Evolutionary conservation across 2,113 vertebrate species (phyloP).

Genomic region (Nanorana parkeri): DNA sequence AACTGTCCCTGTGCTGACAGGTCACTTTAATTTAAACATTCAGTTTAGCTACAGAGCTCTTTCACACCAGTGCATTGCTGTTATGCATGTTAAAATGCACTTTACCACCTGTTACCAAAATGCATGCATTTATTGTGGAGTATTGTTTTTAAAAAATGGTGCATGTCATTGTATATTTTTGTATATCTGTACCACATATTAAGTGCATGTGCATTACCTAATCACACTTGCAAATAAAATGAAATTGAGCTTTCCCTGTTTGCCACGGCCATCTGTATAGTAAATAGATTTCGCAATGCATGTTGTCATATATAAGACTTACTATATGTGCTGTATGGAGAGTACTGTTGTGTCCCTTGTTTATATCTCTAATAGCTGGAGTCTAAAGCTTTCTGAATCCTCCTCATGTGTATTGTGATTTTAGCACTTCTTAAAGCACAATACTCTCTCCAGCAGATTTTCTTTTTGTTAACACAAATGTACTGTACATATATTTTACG

Average conservation of each 20-base stretch:
- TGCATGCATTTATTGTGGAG: too few relatives aligned
- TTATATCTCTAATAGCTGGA: slow-evolving; percentile 22
- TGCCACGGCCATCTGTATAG: not conserved
- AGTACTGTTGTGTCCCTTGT: not conserved
- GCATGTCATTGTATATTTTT: too few relatives aligned
- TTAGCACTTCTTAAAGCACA: not conserved
- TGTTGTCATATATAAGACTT: not conserved
- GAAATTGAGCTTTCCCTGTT: not conserved
- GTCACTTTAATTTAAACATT: too few relatives aligned
- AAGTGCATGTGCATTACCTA: too few relatives aligned
- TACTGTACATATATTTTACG: not conserved
- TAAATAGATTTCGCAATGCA: not conserved
- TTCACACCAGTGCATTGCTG: too few relatives aligned
- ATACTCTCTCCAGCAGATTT: not conserved
- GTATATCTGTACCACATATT: too few relatives aligned
- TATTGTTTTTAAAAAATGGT: too few relatives aligned
- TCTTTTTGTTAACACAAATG: not conserved
- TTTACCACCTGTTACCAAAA: too few relatives aligned
- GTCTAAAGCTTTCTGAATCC: slow-evolving; percentile 6
- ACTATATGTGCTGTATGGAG: not conserved
- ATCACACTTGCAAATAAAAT: too few relatives aligned
- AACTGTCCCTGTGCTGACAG: too few relatives aligned
- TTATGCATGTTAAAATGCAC: too few relatives aligned
- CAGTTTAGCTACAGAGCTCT: too few relatives aligned
- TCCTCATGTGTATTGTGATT: not conserved